Evolutionary conservation across 2,888 invertebrate genomes (phyloP), one percentile per base, ranked within the genome.

Genomic region (Andrena bicolor): DNA sequence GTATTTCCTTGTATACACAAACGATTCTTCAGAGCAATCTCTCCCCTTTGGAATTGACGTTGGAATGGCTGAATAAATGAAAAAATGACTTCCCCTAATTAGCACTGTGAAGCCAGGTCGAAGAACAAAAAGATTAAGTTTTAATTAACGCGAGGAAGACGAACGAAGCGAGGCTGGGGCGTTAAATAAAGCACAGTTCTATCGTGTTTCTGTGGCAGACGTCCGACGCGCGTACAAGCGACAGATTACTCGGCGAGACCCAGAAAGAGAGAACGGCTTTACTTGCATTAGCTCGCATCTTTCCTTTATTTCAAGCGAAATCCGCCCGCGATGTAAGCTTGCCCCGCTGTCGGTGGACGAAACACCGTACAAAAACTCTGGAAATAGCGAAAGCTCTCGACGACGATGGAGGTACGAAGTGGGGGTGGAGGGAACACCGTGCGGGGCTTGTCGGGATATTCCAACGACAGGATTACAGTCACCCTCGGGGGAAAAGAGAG

Each of bases 391-490:
- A 73, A 76, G 69, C 75, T 48, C 75, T 35, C 75, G 66, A 35
- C 51, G 61, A 64, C 70, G 70, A 78, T 64, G 49, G 32, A 49
- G 49, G 35, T 13, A 49, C 26, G 16, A 73, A 28, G 35, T 30
- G 13, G 23, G 48, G 61, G 58, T 41, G 60, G 48, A 49, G 68
- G 74, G n/a, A 66, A 65, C 69, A 73, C 60, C 63, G 71, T 71
- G 78, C 70, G 23, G 63, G 83, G 64, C 71, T 83, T 64, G 82
- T 82, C 69, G 82, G 41, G 83, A 82, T 87, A 87, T 88, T 83
- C 84, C 84, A 86, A 80, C 87, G 83, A 87, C 83, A 86, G 86
- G 84, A 88, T 88, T 88, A 88, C 81, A 74, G 76, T 82, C 82
- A 83, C 83, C 82, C 81, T 73, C 78, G 51, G 28, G 77, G 82